These are phyloP conservation scores for Drosophila mulleri DNA, from an alignment of 2,888 invertebrate genomes.

Conservation along the genomic window DNA sequence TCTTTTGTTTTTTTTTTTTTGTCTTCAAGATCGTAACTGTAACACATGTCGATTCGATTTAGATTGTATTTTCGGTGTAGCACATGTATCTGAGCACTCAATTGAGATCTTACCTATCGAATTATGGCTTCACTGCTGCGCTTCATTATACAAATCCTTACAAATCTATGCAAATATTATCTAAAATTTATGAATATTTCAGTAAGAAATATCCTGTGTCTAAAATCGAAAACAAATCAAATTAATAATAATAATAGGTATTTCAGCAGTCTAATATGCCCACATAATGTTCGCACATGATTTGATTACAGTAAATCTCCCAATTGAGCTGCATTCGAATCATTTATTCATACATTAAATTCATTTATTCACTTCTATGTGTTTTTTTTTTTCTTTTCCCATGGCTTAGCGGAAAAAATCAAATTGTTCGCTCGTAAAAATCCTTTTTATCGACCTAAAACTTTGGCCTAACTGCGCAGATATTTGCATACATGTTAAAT, in stretches of 20 bases:
- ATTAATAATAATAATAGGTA: neutral
- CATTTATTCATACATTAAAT: slow-evolving; percentile 19
- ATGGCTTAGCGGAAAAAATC: slow-evolving; percentile 27
- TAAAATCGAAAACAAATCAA: neutral
- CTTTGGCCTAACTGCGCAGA: slow-evolving; percentile 33
- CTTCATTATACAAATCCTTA: neutral
- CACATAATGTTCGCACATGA: slow-evolving; percentile 1
- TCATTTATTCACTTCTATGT: slow-evolving; percentile 15
- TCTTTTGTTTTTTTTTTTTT: neutral
- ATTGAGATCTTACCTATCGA: neutral
- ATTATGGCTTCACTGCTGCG: neutral
- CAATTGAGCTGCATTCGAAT: slow-evolving; percentile 15
- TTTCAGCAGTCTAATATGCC: neutral
- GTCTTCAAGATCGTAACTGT: slow-evolving; percentile 10
- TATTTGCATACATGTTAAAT: slow-evolving; percentile 61
- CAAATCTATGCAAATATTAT: no score
- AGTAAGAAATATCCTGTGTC: no score
- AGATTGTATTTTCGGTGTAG: neutral
- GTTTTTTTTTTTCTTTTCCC: slow-evolving; percentile 4
- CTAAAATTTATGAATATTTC: no score
- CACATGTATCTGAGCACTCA: neutral
- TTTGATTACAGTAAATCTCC: slow-evolving; percentile 21
- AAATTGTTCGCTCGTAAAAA: slow-evolving; percentile 54
- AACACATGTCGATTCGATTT: slow-evolving; percentile 15
- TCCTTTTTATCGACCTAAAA: slow-evolving; percentile 41